Conservation (phyloP, 2,113 vertebrate species). For the Chaetura pelagica region DNA sequence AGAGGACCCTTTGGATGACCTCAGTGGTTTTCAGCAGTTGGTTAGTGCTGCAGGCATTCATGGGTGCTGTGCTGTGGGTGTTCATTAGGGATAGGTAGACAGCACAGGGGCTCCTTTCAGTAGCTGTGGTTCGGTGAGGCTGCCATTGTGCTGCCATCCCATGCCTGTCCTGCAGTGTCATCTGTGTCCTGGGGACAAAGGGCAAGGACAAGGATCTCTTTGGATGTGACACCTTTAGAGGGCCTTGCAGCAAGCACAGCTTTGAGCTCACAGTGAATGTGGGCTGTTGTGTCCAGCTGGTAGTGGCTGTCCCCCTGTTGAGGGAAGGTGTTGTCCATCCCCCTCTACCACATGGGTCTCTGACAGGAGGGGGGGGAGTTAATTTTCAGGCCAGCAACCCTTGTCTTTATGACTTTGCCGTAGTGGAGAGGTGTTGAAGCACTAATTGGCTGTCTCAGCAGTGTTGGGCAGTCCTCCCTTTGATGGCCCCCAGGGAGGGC, state of each 20-base stretch:
- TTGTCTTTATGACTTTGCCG: neutral
- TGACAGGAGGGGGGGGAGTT: neutral
- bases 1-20: neutral
- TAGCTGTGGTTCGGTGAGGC: neutral
- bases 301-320: too few relatives aligned
- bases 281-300: accelerated
- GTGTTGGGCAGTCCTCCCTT: neutral
- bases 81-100: accelerated
- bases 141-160: accelerated
- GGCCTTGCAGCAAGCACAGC: neutral
- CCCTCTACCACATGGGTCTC: accelerated
- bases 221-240: neutral
- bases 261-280: neutral
- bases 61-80: accelerated
- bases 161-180: accelerated
- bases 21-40: neutral
- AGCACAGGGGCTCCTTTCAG: accelerated
- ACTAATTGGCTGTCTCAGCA: accelerated
- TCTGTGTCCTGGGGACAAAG: neutral
- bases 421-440: neutral
- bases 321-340: neutral
- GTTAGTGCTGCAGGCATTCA: accelerated
- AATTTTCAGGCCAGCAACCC: neutral
- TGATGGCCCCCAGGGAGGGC: accelerated
- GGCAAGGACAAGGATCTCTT: neutral